These are phyloP conservation scores for Caranx ignobilis DNA, from an alignment of 2,113 vertebrate species.

Conservation along the genomic window DNA sequence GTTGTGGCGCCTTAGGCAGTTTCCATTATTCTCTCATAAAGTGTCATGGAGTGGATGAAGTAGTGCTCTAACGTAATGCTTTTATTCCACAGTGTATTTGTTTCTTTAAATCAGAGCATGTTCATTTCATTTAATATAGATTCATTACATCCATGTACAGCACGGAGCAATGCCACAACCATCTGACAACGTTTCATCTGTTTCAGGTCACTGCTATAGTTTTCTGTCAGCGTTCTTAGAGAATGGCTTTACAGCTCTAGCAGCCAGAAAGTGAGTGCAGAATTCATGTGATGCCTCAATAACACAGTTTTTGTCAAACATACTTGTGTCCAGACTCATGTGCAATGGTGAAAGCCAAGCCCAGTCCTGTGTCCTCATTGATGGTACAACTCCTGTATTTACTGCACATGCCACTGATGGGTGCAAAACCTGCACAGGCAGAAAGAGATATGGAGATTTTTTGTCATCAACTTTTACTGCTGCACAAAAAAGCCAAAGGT, in stretches of 20 bases:
- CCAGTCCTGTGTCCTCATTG: constrained; percentile 97
- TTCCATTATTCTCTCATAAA: constrained; percentile 50
- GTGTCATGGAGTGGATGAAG: constrained; percentile 36
- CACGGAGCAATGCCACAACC: neutral
- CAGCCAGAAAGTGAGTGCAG: neutral
- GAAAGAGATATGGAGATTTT: neutral
- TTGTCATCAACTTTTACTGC: neutral
- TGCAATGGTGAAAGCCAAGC: constrained; percentile 97
- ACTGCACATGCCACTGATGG: constrained; percentile 99
- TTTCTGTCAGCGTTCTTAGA: too few species aligned
- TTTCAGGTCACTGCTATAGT: neutral
- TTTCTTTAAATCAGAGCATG: constrained; percentile 37
- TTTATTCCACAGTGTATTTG: constrained; percentile 30
- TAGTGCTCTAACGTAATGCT: constrained; percentile 25
- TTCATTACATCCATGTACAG: constrained; percentile 9
- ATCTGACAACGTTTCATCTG: neutral
- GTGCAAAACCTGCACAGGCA: constrained; percentile 90
- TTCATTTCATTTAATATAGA: constrained; percentile 31
- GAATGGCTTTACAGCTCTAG: neutral
- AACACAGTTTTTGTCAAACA: constrained; percentile 56
- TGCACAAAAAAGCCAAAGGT: neutral
- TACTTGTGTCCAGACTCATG: constrained; percentile 99
- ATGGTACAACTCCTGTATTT: constrained; percentile 98
- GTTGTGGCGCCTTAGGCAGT: constrained; percentile 24
- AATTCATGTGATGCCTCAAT: neutral